These are phyloP conservation scores for Urophycis tenuis DNA, from an alignment of 2,797 vertebrate genomes.

Conservation along the genomic window DNA sequence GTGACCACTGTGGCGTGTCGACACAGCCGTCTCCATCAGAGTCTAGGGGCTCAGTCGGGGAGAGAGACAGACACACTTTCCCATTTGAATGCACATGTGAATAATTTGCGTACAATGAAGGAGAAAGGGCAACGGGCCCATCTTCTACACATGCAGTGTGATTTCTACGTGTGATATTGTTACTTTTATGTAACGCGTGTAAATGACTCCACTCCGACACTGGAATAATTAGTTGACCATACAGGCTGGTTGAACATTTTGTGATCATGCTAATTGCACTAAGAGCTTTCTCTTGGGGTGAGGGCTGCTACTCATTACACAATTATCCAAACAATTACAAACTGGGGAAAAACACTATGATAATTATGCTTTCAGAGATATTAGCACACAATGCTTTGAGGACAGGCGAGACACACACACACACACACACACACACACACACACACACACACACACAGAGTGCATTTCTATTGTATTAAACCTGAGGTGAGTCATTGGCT, in stretches of 20 bases:
- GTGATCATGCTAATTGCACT: neutral
- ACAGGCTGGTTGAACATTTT: neutral
- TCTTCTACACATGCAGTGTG: neutral
- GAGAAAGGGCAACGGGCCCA: neutral
- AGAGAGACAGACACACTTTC: neutral
- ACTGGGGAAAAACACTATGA: neutral
- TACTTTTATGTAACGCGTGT: neutral
- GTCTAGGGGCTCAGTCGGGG: neutral
- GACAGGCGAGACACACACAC: neutral
- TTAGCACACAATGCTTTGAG: neutral
- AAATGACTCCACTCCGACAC: neutral
- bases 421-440: neutral
- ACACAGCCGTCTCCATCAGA: neutral
- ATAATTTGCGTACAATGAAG: neutral
- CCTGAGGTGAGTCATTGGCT: neutral
- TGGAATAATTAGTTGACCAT: neutral
- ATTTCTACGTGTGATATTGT: neutral
- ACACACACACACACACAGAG: neutral
- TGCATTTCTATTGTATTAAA: neutral
- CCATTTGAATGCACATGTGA: neutral
- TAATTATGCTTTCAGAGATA: neutral
- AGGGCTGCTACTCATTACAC: neutral
- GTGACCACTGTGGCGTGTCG: neutral
- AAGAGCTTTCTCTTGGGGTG: neutral
- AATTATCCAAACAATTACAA: neutral